Percentiles rank a stretch among this genome's conserved stretches.
These are phyloP conservation scores for Drosophila nigricruria DNA, from an alignment of 2,888 invertebrate species.

Conservation along the genomic window DNA sequence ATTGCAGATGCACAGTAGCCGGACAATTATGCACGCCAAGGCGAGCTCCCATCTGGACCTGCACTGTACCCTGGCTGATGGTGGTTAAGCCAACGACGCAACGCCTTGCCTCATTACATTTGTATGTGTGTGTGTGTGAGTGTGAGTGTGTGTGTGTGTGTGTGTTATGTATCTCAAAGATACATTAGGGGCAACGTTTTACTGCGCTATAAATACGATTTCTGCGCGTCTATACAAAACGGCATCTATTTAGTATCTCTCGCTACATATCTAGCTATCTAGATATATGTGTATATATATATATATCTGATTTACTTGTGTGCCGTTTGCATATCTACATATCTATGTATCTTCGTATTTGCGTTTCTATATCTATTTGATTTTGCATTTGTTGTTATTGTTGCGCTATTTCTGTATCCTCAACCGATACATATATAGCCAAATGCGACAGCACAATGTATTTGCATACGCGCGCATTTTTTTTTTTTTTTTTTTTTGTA, in stretches of 20 bases:
- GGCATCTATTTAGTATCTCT: constrained; percentile 57
- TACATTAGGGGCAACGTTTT: constrained; percentile 37
- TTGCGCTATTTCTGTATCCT: constrained; percentile 62
- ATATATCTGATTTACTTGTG: constrained; percentile 5
- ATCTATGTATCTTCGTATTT: constrained; percentile 24
- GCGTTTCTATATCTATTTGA: constrained; percentile 55
- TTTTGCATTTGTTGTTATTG: constrained; percentile 63
- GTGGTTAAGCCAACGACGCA: background rate
- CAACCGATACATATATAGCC: constrained; percentile 18
- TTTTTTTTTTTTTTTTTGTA: background rate
- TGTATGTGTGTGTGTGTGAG: background rate
- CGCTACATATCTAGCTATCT: constrained; percentile 18
- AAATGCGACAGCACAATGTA: constrained; percentile 54
- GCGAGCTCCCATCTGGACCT: background rate
- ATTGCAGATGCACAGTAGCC: constrained; percentile 7
- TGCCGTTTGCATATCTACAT: constrained; percentile 12
- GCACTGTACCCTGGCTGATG: constrained; percentile 14
- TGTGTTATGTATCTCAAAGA: constrained; percentile 25
- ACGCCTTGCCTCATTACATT: constrained; percentile 11
- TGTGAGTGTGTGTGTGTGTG: too few species aligned
- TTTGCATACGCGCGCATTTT: constrained; percentile 36
- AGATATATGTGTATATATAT: constrained; percentile 13
- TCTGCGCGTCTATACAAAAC: constrained; percentile 53
- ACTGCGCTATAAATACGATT: constrained; percentile 54
- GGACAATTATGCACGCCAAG: constrained; percentile 12